phyloP scores from a whole-genome alignment of 2,888 invertebrate species.

The Dioctria linearis region DNA sequence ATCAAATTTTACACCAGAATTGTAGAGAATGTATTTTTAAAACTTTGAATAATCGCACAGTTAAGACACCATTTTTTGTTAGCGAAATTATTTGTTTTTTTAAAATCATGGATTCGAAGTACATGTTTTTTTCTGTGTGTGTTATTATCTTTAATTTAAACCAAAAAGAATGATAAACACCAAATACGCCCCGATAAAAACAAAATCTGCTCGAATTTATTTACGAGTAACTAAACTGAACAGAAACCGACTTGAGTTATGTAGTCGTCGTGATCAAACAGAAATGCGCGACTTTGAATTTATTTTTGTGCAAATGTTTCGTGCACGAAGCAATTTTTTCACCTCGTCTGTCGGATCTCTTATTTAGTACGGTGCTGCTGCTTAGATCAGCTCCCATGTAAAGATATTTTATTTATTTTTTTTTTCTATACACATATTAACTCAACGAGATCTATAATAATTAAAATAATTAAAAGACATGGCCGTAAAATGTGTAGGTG shows the following conservation, averaged over 20 bases:
- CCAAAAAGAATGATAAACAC: background rate
- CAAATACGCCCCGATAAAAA: constrained; percentile 9
- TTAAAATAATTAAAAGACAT: constrained; percentile 17
- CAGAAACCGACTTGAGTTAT: constrained; percentile 8
- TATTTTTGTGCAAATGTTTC: constrained; percentile 35
- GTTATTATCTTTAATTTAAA: background rate
- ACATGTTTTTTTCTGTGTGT: constrained; percentile 14
- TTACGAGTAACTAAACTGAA: constrained; percentile 28
- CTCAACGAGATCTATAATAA: constrained; percentile 11
- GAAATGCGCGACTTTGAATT: constrained; percentile 46
- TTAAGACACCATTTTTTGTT: constrained; percentile 8
- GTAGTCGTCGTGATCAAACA: constrained; percentile 23
- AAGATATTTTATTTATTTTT: constrained; percentile 12
- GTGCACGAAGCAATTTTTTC: constrained; percentile 29
- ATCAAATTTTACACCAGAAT: constrained; percentile 19
- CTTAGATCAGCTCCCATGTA: background rate
- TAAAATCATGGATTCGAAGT: constrained; percentile 8
- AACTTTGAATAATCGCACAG: constrained; percentile 40
- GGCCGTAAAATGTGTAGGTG: constrained; percentile 17
- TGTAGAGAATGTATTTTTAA: constrained; percentile 30
- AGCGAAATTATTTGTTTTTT: constrained; percentile 20
- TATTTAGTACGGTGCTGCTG: too few species aligned
- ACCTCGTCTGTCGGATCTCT: constrained; percentile 7
- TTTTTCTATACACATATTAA: constrained; percentile 18
- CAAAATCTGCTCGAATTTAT: background rate